Conservation (phyloP, 53 echinoderm and acorn worm genomes). For the Astropecten irregularis region DNA sequence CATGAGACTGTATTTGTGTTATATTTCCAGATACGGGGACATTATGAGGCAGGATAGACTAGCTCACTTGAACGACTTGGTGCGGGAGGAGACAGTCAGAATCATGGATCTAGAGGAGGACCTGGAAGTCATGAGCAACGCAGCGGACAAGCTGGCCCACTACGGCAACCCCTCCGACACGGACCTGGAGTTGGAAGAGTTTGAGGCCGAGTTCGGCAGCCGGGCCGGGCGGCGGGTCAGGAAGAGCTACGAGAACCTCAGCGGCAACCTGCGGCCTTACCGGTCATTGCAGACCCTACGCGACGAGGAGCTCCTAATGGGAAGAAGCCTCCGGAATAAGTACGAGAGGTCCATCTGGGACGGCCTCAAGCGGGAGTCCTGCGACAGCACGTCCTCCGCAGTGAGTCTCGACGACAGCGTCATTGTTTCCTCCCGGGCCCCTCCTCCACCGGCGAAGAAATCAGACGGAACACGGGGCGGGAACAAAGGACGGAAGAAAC, state of each 20-base stretch:
- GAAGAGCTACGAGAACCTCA: not conserved
- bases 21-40: slow-evolving; percentile 55
- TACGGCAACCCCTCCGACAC: slow-evolving; percentile 1
- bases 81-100: slow-evolving; percentile 52
- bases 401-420: slow-evolving; percentile 6
- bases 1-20: too few relatives aligned
- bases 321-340: not conserved
- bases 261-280: not conserved
- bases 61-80: slow-evolving; percentile 25
- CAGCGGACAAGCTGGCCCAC: not conserved
- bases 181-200: not conserved
- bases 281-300: not conserved
- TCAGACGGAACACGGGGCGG: not conserved
- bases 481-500: not conserved
- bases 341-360: slow-evolving; percentile 21
- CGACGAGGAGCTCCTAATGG: slow-evolving; percentile 10
- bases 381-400: not conserved
- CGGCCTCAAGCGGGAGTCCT: not conserved
- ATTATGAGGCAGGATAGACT: slow-evolving; percentile 50
- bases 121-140: not conserved
- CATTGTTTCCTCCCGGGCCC: not conserved
- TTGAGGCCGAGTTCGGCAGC: not conserved
- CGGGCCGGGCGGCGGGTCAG: not conserved
- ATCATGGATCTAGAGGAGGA: slow-evolving; percentile 36
- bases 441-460: not conserved